Conservation (phyloP, 2,797 vertebrate species). For the Falco berigora region DNA sequence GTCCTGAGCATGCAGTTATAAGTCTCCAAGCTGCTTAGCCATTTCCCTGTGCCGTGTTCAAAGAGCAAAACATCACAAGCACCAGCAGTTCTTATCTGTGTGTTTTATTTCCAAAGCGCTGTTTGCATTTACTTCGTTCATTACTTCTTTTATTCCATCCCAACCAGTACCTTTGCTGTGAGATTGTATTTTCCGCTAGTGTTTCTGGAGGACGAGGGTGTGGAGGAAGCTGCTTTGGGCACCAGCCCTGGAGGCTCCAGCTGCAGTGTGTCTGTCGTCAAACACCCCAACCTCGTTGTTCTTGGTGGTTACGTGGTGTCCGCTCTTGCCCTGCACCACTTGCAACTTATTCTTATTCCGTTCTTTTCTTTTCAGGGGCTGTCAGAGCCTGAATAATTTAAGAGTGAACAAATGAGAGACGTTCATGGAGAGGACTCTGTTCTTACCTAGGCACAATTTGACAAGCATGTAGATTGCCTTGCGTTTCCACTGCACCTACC, state of each 20-base stretch:
- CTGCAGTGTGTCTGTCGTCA: slow-evolving; percentile 55
- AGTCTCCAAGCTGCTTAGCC: slow-evolving; percentile 24
- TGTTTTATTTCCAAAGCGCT: slow-evolving; percentile 49
- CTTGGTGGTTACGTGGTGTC: slow-evolving; percentile 58
- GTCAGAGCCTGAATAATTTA: slow-evolving; percentile 66
- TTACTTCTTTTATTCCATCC: slow-evolving; percentile 34
- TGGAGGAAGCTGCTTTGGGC: slow-evolving; percentile 30
- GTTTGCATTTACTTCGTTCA: slow-evolving; percentile 51
- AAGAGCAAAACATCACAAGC: slow-evolving; percentile 35
- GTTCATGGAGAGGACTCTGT: slow-evolving; percentile 62
- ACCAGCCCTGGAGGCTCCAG: not conserved
- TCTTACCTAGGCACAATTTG: slow-evolving; percentile 63
- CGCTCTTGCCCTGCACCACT: slow-evolving; percentile 9
- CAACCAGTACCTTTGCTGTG: slow-evolving; percentile 45
- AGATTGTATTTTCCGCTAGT: slow-evolving; percentile 36
- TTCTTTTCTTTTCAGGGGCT: slow-evolving; percentile 67
- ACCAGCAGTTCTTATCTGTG: slow-evolving; percentile 49
- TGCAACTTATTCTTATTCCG: slow-evolving; percentile 56
- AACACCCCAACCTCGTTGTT: slow-evolving; percentile 58
- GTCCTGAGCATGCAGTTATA: slow-evolving; percentile 23
- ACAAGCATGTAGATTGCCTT: slow-evolving; percentile 59
- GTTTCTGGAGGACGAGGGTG: not conserved
- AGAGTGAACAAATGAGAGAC: slow-evolving; percentile 62
- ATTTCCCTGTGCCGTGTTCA: slow-evolving; percentile 47
- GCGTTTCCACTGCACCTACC: slow-evolving; percentile 60